Percentiles rank a stretch among this genome's conserved stretches.
These are phyloP conservation scores for Thalpophila matura DNA, from an alignment of 2,888 invertebrate species.

Conservation along the genomic window DNA sequence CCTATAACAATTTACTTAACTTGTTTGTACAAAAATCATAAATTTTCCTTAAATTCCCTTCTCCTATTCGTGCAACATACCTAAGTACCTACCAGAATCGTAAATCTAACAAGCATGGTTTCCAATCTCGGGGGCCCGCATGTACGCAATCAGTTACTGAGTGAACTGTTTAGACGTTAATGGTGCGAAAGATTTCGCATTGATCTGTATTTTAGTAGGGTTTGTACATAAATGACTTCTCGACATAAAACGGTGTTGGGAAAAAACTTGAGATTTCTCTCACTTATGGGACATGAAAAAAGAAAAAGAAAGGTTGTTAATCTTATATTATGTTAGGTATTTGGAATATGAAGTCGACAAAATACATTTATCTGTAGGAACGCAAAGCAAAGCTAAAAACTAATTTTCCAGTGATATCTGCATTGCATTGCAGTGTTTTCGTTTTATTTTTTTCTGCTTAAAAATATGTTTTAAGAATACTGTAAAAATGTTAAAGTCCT, in stretches of 20 bases:
- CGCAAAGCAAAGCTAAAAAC: neutral
- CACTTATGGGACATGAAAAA: no score
- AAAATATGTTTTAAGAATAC: conserved; percentile 14
- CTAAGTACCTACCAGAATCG: neutral
- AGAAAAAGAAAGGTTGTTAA: no score
- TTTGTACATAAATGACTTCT: no score
- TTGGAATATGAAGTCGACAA: no score
- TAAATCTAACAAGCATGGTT: conserved; percentile 23
- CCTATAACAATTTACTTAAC: neutral
- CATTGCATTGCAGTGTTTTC: neutral
- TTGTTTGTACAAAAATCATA: neutral
- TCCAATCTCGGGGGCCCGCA: conserved; percentile 43
- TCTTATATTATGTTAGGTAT: no score
- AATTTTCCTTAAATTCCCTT: neutral
- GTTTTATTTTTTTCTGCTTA: no score
- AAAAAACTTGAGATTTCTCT: no score
- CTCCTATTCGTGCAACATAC: neutral
- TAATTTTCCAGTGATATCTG: neutral
- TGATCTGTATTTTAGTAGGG: conserved; percentile 21
- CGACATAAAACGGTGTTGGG: no score
- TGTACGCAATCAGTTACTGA: conserved; percentile 32
- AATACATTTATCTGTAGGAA: no score
- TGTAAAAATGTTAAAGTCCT: conserved; percentile 23
- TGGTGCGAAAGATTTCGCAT: conserved; percentile 31
- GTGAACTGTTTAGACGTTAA: conserved; percentile 13